These are phyloP conservation scores for Trissoscelio sp. DNA, from an alignment of 2,888 invertebrate genomes.

Conservation along the genomic window DNA sequence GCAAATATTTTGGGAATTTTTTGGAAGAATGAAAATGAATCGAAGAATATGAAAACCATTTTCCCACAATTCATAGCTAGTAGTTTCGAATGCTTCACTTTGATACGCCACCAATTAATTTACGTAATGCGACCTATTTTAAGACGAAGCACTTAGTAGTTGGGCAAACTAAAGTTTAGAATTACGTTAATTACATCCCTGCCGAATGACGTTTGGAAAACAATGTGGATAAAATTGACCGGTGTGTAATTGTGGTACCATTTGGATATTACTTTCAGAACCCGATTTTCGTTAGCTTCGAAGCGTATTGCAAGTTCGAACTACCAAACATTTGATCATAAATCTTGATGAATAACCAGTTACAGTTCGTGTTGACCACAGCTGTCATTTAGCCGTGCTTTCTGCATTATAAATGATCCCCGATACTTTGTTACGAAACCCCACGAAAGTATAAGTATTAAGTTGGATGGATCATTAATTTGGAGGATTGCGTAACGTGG, in stretches of 20 bases:
- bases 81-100: not conserved
- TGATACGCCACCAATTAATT: slow-evolving; percentile 21
- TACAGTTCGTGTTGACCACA: slow-evolving; percentile 5
- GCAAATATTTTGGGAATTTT: too few relatives aligned
- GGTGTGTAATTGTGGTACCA: not conserved
- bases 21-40: too few relatives aligned
- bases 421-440: slow-evolving; percentile 12
- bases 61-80: too few relatives aligned
- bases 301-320: not conserved
- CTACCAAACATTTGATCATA: slow-evolving; percentile 3
- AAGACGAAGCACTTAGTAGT: slow-evolving; percentile 30
- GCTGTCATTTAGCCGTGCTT: slow-evolving; percentile 21
- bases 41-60: too few relatives aligned
- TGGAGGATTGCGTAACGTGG: not conserved
- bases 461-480: slow-evolving; percentile 21
- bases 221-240: slow-evolving; percentile 25
- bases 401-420: slow-evolving; percentile 8
- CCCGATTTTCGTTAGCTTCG: not conserved
- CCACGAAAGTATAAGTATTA: slow-evolving; percentile 4
- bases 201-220: slow-evolving; percentile 20
- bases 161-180: slow-evolving; percentile 23
- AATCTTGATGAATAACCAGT: slow-evolving; percentile 3
- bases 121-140: slow-evolving; percentile 9
- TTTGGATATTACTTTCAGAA: not conserved
- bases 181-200: slow-evolving; percentile 32